Evolutionary conservation across 2,888 invertebrate genomes (phyloP), one percentile per base, ranked within the genome.

Genomic region (Mylabris sibirica): DNA sequence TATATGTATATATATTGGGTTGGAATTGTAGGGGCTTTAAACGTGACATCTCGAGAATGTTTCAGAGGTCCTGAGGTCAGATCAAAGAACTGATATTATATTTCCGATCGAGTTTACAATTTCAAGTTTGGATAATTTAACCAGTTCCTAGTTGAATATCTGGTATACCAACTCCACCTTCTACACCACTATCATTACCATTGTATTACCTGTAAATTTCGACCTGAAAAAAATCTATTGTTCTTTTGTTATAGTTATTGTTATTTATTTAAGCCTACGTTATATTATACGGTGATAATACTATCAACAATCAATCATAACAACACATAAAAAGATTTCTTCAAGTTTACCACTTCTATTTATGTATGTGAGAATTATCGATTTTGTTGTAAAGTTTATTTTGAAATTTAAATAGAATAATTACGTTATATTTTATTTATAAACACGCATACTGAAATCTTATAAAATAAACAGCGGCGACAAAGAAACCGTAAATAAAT

Each of bases 21-120:
- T 20, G 20, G 9, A 20, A 49, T 20, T 11, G 11, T 20, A 49
- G 49, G 11, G 8, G 1, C 49, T 9, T 3, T 22, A 20, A 49
- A 49, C 49, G 49, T 49, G 49, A 20, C 49, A 49, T 49, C 49
- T 9, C 49, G 49, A 49, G 49, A 49, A 49, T 22, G 49, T 22
- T 49, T 20, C 20, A 20, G 20, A 49, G 49, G 20, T 24, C 59
- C 63, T 59, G 41, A 69, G 68, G 65, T 65, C 68, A 66, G 69
- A 66, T 69, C 66, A 17, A 20, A 57, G 57, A 53, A 44, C 38
- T 22, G 41, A 44, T 63, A 68, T 68, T 61, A 68, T 49, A 49
- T 64, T 60, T 68, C 64, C 68, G 64, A 22, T 30, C 49, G 20
- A 49, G 49, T 49, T 49, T 49, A 49, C 49, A 49, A 49, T 49